Evolutionary conservation across 2,888 invertebrate species (phyloP), one percentile per base, ranked within the genome.

Genomic region (Drosophila mimetica): DNA sequence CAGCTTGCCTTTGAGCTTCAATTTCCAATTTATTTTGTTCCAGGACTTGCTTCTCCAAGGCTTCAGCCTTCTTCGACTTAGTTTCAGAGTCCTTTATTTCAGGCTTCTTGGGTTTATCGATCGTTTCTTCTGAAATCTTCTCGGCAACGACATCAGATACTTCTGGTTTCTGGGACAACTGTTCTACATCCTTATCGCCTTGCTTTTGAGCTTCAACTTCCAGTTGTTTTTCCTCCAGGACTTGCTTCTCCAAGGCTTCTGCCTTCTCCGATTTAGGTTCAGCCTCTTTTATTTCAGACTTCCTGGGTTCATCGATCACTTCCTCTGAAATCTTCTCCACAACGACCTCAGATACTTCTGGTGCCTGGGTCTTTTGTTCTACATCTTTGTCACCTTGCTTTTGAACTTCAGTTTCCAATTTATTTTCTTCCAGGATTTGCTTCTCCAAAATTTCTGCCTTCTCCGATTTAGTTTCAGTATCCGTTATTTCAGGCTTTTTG

Each of bases 321-420:
- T 47, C 34, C 16, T 60, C 47, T 59, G 67, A 71, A 52, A 83
- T 79, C 59, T 66, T 71, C 63, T 86, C 79, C 5, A 72, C 52
- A 28, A 20, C 41, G 5, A 65, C 52, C 36, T 71, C 67, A 9
- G 71, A 55, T 39, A 55, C 30, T 30, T 63, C 60, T 20, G 41
- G 57, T n/a, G 41, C 51, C 6, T 36, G 37, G 2, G 51, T 13
- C 14, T 47, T 32, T 8, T 16, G 32, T 4, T 39, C n/a, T 1
- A 20, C 7, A 39, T 54, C 50, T 28, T 52, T 42, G 11, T 60
- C 42, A 8, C 11, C 51, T 9, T 22, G 46, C 25, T 44, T 71
- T 7, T 41, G 61, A 32, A 77, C 69, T 18, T 71, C 57, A 28
- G 55, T 25, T 28, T 70, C 57, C 0, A 65, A 4, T 2, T 13